These are phyloP conservation scores for Channa maculata DNA, from an alignment of 2,113 vertebrate species.

Conservation along the genomic window DNA sequence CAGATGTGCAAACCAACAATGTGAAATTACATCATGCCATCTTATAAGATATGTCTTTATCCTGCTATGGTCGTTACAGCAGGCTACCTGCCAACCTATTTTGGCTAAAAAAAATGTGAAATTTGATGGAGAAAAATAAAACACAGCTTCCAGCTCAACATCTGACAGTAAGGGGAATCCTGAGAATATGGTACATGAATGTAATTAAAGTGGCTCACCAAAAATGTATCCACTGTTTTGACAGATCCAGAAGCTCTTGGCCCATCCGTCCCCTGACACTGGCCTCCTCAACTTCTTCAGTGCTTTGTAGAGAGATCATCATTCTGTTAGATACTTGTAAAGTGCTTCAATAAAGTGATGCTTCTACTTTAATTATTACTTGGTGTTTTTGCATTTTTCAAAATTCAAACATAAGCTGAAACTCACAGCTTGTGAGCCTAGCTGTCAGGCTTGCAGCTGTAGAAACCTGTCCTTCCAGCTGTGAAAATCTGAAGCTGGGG, in stretches of 20 bases:
- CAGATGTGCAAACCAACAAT: too few relatives aligned
- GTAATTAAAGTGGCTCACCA: neutral
- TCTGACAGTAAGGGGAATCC: too few relatives aligned
- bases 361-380: conserved; percentile 22
- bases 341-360: conserved; percentile 61
- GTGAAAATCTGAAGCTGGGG: conserved; percentile 40
- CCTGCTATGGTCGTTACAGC: too few relatives aligned
- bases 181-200: too few relatives aligned
- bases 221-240: neutral
- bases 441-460: neutral
- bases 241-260: conserved; percentile 89
- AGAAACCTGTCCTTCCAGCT: neutral
- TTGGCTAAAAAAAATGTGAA: too few relatives aligned
- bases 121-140: too few relatives aligned
- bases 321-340: conserved; percentile 9
- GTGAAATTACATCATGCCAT: too few relatives aligned
- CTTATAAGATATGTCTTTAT: too few relatives aligned
- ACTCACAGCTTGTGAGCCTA: neutral
- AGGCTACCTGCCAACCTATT: too few relatives aligned
- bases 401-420: neutral
- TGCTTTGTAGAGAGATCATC: conserved; percentile 68
- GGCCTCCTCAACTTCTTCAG: conserved; percentile 86
- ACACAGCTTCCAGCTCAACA: too few relatives aligned
- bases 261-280: conserved; percentile 88
- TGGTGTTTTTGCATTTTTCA: conserved; percentile 3